Conservation (phyloP, 2,888 invertebrate species). For the Tupiocoris notatus region DNA sequence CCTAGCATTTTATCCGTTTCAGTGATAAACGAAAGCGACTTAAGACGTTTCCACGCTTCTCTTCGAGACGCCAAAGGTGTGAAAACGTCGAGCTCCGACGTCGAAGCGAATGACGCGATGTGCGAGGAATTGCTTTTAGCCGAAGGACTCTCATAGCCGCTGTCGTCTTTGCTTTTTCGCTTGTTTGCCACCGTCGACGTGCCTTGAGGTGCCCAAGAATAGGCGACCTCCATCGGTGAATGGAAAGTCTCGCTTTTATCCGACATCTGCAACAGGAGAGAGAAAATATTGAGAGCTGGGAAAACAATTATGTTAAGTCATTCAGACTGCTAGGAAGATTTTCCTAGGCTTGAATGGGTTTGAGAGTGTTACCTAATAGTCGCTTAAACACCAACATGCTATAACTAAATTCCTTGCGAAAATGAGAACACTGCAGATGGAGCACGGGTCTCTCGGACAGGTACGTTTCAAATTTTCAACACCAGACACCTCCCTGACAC, state of each 20-base stretch:
- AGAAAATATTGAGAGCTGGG: too few species aligned
- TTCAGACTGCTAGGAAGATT: too few species aligned
- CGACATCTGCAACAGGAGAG: conserved; percentile 40
- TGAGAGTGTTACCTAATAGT: too few species aligned
- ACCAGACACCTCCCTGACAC: too few species aligned
- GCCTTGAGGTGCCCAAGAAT: conserved; percentile 34
- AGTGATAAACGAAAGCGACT: background rate
- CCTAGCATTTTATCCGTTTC: background rate
- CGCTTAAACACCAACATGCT: too few species aligned
- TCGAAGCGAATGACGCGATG: background rate
- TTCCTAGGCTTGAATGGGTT: too few species aligned
- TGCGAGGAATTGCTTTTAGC: background rate
- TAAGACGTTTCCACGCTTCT: background rate
- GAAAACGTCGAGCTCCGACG: background rate
- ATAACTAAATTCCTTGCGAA: too few species aligned
- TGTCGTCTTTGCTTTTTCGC: conserved; percentile 44
- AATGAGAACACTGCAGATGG: too few species aligned
- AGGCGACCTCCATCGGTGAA: conserved; percentile 44
- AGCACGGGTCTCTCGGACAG: too few species aligned
- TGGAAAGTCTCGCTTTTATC: conserved; percentile 28
- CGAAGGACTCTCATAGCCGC: conserved; percentile 40
- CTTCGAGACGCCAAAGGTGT: background rate
- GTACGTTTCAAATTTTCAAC: too few species aligned
- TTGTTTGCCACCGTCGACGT: conserved; percentile 5
- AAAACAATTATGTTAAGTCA: too few species aligned